These are phyloP conservation scores for Morus bassanus DNA, from an alignment of 2,797 vertebrate genomes.

Conservation along the genomic window DNA sequence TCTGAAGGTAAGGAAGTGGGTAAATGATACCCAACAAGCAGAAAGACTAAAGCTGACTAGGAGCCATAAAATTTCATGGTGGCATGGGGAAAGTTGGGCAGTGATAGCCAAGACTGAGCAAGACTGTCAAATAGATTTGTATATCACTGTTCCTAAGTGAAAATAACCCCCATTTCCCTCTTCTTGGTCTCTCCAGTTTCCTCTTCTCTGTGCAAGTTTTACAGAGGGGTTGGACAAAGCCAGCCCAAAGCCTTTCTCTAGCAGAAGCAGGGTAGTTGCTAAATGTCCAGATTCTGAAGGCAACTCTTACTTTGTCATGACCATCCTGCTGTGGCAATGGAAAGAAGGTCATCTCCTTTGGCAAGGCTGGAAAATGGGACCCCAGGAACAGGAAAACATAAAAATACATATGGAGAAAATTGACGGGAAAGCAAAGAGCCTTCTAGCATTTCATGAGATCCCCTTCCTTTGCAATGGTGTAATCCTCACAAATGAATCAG, in stretches of 20 bases:
- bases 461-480: neutral
- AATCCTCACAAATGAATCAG: neutral
- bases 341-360: neutral
- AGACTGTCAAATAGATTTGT: neutral
- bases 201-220: neutral
- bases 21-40: neutral
- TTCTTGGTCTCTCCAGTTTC: neutral
- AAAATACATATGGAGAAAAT: neutral
- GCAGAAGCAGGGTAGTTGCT: neutral
- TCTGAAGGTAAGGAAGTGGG: neutral
- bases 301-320: neutral
- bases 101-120: neutral
- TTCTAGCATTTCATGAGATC: neutral
- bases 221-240: neutral
- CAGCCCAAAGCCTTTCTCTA: neutral
- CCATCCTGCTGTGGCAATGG: neutral
- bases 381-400: neutral
- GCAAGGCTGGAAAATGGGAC: neutral
- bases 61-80: neutral
- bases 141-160: neutral
- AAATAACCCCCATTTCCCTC: neutral
- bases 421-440: neutral
- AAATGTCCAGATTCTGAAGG: neutral
- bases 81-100: neutral
- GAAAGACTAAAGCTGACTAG: neutral